These are phyloP conservation scores for Coleophora flavipennella DNA, from an alignment of 2,888 invertebrate species.

Conservation along the genomic window DNA sequence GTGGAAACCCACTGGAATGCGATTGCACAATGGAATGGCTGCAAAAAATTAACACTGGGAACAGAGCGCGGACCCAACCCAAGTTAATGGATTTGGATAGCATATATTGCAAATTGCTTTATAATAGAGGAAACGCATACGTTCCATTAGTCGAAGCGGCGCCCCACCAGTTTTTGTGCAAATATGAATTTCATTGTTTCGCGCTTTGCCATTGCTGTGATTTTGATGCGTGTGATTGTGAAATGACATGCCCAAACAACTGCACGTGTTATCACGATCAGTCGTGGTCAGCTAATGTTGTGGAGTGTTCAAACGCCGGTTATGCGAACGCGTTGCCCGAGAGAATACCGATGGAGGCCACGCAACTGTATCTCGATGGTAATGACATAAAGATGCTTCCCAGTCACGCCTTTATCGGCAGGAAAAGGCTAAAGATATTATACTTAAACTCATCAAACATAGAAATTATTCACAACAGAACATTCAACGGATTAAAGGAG, in stretches of 20 bases:
- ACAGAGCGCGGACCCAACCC: conserved; percentile 84
- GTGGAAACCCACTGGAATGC: conserved; percentile 89
- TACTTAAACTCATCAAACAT: conserved; percentile 86
- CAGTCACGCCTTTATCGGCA: conserved; percentile 89
- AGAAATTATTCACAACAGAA: conserved; percentile 84
- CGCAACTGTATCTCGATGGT: conserved; percentile 89
- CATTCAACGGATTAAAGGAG: conserved; percentile 87
- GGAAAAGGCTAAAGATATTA: conserved; percentile 82
- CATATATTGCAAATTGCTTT: conserved; percentile 85
- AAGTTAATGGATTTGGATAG: conserved; percentile 86
- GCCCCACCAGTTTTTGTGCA: conserved; percentile 87
- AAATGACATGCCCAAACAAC: conserved; percentile 90
- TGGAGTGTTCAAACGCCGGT: conserved; percentile 83
- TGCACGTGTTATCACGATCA: conserved; percentile 93
- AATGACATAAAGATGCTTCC: conserved; percentile 83
- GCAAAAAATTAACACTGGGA: conserved; percentile 83
- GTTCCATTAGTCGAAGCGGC: conserved; percentile 85
- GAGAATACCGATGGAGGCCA: conserved; percentile 91
- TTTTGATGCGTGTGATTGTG: conserved; percentile 93
- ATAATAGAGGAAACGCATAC: conserved; percentile 81
- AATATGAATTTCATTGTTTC: conserved; percentile 88
- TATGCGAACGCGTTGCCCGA: conserved; percentile 81
- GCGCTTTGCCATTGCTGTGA: conserved; percentile 92
- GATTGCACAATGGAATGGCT: conserved; percentile 95
- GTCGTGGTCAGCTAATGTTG: conserved; percentile 88